These are phyloP conservation scores for Hirtodrosophila confusa DNA, from an alignment of 2,888 invertebrate species.

Conservation along the genomic window DNA sequence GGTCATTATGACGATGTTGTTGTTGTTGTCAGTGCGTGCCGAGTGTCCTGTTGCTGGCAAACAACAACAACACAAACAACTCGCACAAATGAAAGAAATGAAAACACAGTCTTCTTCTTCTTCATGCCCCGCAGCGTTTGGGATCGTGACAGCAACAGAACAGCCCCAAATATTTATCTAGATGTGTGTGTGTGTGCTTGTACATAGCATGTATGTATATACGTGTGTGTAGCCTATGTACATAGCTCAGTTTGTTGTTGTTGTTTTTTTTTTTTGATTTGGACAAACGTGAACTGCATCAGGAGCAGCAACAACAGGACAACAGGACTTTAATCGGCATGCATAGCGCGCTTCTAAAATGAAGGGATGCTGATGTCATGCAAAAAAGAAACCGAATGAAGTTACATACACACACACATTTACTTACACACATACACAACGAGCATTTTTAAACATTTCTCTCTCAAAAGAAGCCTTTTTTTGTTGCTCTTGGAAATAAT, in stretches of 20 bases:
- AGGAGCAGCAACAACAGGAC: slow-evolving; percentile 14
- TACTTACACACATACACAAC: no score
- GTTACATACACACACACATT: no score
- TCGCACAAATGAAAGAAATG: slow-evolving; percentile 37
- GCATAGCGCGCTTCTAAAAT: slow-evolving; percentile 1
- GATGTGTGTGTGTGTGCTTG: neutral
- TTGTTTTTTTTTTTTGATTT: no score
- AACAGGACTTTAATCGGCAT: slow-evolving; percentile 5
- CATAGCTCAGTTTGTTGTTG: no score
- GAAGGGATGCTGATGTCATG: slow-evolving; percentile 60
- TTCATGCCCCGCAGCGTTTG: slow-evolving; percentile 10
- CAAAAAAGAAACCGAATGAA: neutral
- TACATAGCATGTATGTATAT: neutral
- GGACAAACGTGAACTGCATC: slow-evolving; percentile 35
- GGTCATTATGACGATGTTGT: slow-evolving; percentile 65
- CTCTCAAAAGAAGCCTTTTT: no score
- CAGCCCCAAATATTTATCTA: slow-evolving; percentile 14
- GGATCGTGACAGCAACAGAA: slow-evolving; percentile 18
- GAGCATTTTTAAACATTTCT: no score
- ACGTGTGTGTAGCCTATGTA: neutral
- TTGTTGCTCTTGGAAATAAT: no score
- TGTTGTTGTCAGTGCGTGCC: slow-evolving; percentile 38
- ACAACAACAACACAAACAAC: slow-evolving; percentile 16
- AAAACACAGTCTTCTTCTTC: slow-evolving; percentile 29
- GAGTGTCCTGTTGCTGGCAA: slow-evolving; percentile 68